Evolutionary conservation across 1,140 invertebrate species (phyloP).

Genomic region (Tribolium castaneum): DNA sequence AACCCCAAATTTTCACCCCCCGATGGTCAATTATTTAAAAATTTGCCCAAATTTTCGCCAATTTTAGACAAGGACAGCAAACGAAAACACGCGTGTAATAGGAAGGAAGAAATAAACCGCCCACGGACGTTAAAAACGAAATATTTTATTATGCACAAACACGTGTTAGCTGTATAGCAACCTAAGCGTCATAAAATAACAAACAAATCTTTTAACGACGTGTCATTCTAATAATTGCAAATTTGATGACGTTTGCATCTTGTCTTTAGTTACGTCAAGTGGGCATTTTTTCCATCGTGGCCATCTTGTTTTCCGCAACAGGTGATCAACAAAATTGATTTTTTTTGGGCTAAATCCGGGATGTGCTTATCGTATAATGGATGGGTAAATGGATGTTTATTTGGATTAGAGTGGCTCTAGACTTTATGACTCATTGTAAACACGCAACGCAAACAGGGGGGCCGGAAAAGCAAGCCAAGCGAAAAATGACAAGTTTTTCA

Average conservation of each 20-base stretch:
- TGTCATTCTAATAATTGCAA: not conserved
- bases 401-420: not conserved
- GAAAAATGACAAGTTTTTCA: not conserved
- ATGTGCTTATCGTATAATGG: not conserved
- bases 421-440: not conserved
- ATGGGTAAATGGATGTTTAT: not conserved
- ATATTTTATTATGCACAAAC: too few relatives aligned
- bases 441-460: not conserved
- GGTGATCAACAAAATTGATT: too few relatives aligned
- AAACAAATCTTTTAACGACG: not conserved
- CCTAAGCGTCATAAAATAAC: not conserved
- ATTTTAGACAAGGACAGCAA: too few relatives aligned
- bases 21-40: too few relatives aligned
- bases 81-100: too few relatives aligned
- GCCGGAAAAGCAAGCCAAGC: not conserved
- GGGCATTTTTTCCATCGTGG: not conserved
- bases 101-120: too few relatives aligned
- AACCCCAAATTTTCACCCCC: too few relatives aligned
- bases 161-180: not conserved
- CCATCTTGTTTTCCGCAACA: not conserved
- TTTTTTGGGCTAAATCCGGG: not conserved
- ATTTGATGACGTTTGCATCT: not conserved
- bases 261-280: not conserved
- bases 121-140: too few relatives aligned
- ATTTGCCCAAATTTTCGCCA: too few relatives aligned